phyloP scores from a whole-genome alignment of 2,113 vertebrate genomes.

The Lepus timidus region DNA sequence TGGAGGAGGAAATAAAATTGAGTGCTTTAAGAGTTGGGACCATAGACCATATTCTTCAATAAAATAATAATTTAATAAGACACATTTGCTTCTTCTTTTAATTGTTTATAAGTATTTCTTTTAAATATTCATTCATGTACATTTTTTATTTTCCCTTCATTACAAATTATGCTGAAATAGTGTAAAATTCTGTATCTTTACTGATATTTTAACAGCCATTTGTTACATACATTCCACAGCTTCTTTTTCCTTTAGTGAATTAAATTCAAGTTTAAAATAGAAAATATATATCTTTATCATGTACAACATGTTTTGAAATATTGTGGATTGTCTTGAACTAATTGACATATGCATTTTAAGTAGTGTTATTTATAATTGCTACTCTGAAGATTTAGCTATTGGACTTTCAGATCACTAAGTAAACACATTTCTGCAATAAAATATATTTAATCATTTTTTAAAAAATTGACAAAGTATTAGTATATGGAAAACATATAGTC shows the following conservation, averaged over 20 bases:
- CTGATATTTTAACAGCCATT: not conserved
- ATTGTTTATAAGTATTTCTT: too few relatives aligned
- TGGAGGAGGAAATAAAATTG: too few relatives aligned
- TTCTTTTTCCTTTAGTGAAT: not conserved
- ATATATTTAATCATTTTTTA: not conserved
- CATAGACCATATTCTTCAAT: not conserved
- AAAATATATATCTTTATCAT: not conserved
- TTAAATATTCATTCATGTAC: not conserved
- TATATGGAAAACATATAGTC: not conserved
- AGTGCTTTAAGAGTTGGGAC: not conserved
- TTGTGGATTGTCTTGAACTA: not conserved
- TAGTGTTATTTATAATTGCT: not conserved
- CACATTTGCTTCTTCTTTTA: not conserved
- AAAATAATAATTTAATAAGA: not conserved
- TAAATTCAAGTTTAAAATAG: not conserved
- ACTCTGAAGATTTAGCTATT: not conserved
- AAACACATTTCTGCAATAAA: not conserved
- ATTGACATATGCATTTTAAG: not conserved
- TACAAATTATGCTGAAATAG: not conserved
- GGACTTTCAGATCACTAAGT: not conserved
- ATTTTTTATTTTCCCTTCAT: not conserved
- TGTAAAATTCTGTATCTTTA: not conserved
- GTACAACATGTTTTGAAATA: not conserved
- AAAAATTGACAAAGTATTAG: not conserved
- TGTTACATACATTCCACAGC: not conserved